Evolutionary conservation across 2,797 vertebrate genomes (phyloP).

Genomic region (Oreochromis mossambicus): DNA sequence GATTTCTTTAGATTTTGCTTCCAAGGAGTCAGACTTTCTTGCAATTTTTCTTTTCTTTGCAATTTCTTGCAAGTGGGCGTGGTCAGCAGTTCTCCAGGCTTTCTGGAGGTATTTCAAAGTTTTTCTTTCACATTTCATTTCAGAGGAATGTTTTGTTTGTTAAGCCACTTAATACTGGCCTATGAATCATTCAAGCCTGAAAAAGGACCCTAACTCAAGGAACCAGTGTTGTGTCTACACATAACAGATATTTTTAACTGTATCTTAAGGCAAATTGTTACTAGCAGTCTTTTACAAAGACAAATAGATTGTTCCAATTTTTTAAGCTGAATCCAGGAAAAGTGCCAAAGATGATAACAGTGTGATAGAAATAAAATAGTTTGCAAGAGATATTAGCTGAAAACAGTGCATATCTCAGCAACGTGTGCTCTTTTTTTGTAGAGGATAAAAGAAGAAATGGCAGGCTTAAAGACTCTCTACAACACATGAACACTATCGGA

Average conservation of each 20-base stretch:
- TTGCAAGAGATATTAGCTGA: background rate
- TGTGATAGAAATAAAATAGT: background rate
- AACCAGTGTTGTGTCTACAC: background rate
- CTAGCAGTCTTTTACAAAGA: background rate
- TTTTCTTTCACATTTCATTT: background rate
- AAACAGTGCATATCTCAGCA: background rate
- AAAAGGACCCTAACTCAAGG: background rate
- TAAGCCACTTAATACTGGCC: background rate
- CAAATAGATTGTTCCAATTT: background rate
- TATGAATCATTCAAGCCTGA: background rate
- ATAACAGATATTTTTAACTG: background rate
- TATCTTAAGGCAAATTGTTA: background rate
- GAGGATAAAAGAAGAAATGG: background rate
- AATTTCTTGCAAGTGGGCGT: fast-evolving
- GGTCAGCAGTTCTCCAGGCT: background rate
- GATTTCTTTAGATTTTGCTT: background rate
- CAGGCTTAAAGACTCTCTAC: background rate
- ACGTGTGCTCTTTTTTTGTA: background rate
- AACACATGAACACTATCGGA: background rate
- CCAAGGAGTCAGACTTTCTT: background rate
- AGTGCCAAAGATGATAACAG: background rate
- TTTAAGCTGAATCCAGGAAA: background rate
- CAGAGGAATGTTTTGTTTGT: background rate
- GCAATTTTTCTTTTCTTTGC: background rate
- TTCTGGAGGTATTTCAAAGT: background rate